A percentile compares a stretch with the other conserved stretches of the same genome.
These are phyloP conservation scores for Semnopithecus entellus DNA, from an alignment of 2,113 vertebrate species.

Conservation along the genomic window DNA sequence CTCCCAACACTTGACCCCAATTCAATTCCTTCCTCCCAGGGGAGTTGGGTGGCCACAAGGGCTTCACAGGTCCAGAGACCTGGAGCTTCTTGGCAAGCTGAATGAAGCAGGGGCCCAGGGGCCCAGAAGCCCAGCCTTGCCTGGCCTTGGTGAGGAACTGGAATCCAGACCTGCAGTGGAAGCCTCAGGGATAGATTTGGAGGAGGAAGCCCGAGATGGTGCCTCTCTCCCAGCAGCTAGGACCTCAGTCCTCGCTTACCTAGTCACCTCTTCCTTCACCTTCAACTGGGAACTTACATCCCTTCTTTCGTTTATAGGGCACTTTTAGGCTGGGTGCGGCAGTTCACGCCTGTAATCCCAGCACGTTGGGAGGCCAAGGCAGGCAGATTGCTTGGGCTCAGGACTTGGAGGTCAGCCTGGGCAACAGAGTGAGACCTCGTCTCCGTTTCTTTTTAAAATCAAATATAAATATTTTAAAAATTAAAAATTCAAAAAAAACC, in stretches of 20 bases:
- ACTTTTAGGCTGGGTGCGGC: no score
- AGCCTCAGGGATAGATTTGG: not conserved
- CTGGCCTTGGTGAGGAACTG: not conserved
- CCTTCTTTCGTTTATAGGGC: not conserved
- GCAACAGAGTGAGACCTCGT: no score
- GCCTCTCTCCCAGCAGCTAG: not conserved
- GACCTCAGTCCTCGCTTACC: not conserved
- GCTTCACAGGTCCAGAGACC: not conserved
- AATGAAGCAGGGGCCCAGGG: not conserved
- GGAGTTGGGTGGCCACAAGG: constrained; percentile 28
- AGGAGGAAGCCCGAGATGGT: not conserved
- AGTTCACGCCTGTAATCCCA: no score
- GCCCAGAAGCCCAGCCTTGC: not conserved
- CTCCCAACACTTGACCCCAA: constrained; percentile 58
- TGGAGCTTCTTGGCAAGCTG: not conserved
- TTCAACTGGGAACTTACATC: not conserved
- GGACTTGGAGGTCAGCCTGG: no score
- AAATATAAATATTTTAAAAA: no score
- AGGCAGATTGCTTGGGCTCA: no score
- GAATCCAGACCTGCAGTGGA: not conserved
- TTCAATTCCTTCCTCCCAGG: constrained; percentile 58
- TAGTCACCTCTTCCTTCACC: not conserved
- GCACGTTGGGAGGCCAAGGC: no score
- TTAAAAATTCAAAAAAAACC: no score
- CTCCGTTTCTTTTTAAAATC: no score